Percentiles rank a stretch among this genome's conserved stretches.
phyloP scores from a whole-genome alignment of 2,888 invertebrate genomes.

The Drosophila tanythrix region DNA sequence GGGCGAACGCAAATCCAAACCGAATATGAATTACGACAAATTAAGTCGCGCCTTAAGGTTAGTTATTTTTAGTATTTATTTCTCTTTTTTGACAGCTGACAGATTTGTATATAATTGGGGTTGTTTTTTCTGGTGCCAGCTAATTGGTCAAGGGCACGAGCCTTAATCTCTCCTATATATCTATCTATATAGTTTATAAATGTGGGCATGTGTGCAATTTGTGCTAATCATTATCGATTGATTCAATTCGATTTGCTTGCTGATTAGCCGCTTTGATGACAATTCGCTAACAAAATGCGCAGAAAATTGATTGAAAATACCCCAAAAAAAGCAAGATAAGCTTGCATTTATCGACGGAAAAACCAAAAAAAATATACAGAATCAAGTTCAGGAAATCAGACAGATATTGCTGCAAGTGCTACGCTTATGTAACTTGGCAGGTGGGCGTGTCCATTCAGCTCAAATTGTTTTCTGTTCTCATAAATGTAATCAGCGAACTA shows the following conservation, averaged over 20 bases:
- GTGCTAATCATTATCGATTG: slow-evolving; percentile 54
- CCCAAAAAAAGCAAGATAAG: slow-evolving; percentile 39
- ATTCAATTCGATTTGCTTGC: slow-evolving; percentile 51
- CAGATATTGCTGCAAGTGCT: neutral
- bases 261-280: slow-evolving; percentile 77
- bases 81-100: neutral
- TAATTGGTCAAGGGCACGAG: slow-evolving; percentile 63
- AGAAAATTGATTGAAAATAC: slow-evolving; percentile 11
- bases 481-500: slow-evolving; percentile 68
- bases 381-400: slow-evolving; percentile 1
- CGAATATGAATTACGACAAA: slow-evolving; percentile 99
- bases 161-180: slow-evolving; percentile 10
- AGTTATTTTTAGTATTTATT: slow-evolving; percentile 61
- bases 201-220: slow-evolving; percentile 78
- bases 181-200: slow-evolving; percentile 34
- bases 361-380: neutral
- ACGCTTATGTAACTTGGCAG: neutral
- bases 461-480: slow-evolving; percentile 46
- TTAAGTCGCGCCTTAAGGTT: slow-evolving; percentile 97
- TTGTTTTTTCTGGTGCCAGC: slow-evolving; percentile 48
- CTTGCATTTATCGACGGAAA: slow-evolving; percentile 16
- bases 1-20: slow-evolving; percentile 99
- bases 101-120: slow-evolving; percentile 27
- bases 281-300: slow-evolving; percentile 46
- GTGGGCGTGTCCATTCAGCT: slow-evolving; percentile 59